A percentile compares a stretch with the other conserved stretches of the same genome.
phyloP scores from a whole-genome alignment of 2,113 vertebrate species.

The Rhea americana region DNA sequence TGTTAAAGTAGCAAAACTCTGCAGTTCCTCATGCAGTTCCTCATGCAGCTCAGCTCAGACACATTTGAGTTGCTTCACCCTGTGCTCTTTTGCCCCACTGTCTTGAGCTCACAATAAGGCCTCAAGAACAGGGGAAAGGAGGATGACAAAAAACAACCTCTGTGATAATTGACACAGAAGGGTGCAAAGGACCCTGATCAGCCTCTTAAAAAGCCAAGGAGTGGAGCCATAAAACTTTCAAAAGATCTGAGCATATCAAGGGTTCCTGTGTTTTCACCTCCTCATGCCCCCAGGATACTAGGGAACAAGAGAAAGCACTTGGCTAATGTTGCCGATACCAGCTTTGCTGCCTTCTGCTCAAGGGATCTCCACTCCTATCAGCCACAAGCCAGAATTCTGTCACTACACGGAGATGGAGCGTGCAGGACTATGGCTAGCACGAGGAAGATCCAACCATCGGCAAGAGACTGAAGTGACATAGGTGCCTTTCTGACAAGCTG shows the following conservation, averaged over 20 bases:
- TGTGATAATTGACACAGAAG: background rate
- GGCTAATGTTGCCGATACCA: background rate
- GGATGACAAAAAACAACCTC: background rate
- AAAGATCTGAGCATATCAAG: background rate
- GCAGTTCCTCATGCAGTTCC: fast-evolving
- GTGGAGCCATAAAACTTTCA: background rate
- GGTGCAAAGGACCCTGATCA: background rate
- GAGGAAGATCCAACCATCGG: fast-evolving
- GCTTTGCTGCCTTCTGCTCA: background rate
- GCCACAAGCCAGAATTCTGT: background rate
- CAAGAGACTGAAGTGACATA: fast-evolving
- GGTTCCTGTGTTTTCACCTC: background rate
- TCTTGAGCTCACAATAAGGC: background rate
- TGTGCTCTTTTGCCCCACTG: background rate
- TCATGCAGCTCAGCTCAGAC: fast-evolving
- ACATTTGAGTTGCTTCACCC: fast-evolving
- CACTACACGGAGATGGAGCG: fast-evolving
- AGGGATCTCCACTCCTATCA: background rate
- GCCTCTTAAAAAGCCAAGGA: background rate
- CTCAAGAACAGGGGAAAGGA: background rate
- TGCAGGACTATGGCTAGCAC: background rate
- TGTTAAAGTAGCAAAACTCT: background rate
- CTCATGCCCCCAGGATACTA: background rate
- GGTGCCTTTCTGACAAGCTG: background rate
- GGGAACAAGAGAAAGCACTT: background rate